These are phyloP conservation scores for Eupeodes latifasciatus DNA, from an alignment of 2,888 invertebrate genomes.

Conservation along the genomic window DNA sequence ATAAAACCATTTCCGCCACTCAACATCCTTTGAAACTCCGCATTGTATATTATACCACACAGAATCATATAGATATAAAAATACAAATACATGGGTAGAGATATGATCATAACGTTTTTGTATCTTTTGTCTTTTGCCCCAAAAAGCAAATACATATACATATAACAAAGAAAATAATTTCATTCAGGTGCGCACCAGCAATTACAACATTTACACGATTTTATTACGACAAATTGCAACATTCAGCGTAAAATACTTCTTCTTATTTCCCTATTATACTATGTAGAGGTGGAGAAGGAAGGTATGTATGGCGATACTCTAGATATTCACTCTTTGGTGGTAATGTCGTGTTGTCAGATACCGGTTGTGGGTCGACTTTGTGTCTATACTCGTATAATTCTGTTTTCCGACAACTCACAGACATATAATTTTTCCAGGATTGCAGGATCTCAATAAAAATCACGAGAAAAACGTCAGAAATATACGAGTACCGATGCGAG, in stretches of 20 bases:
- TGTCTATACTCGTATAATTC: background rate
- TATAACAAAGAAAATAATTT: constrained; percentile 64
- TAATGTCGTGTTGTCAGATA: background rate
- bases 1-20: constrained; percentile 58
- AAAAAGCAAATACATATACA: constrained; percentile 40
- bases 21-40: constrained; percentile 35
- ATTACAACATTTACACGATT: constrained; percentile 73
- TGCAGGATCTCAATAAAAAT: constrained; percentile 66
- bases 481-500: background rate
- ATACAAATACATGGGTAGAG: background rate
- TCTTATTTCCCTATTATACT: background rate
- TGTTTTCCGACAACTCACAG: background rate
- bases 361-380: background rate
- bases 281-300: no score
- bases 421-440: constrained; percentile 4
- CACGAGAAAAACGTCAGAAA: constrained; percentile 48
- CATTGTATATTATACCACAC: constrained; percentile 3
- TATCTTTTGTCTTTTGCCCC: constrained; percentile 41
- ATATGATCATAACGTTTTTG: constrained; percentile 19
- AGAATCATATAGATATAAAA: background rate
- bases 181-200: constrained; percentile 67
- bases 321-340: background rate
- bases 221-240: constrained; percentile 72
- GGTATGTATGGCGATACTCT: no score
- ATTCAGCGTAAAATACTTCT: constrained; percentile 67